Percentiles rank a stretch among this genome's conserved stretches.
These are phyloP conservation scores for Drosophila maculinotata DNA, from an alignment of 2,888 invertebrate species.

Conservation along the genomic window DNA sequence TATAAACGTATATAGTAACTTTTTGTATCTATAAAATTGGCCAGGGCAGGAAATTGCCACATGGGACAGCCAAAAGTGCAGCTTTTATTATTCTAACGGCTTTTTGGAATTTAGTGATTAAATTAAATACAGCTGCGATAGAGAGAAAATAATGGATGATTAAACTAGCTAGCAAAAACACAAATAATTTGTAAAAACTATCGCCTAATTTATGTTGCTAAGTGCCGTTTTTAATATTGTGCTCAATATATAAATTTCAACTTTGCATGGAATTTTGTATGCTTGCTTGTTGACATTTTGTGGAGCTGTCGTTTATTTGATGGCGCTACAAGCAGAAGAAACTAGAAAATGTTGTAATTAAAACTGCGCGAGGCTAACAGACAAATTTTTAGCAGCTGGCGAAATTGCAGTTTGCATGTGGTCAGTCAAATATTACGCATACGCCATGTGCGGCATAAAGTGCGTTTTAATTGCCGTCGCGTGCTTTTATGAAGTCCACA, in stretches of 20 bases:
- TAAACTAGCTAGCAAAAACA: background rate
- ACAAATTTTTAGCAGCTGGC: conserved; percentile 36
- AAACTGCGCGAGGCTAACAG: conserved; percentile 55
- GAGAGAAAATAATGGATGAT: background rate
- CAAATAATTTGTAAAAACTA: background rate
- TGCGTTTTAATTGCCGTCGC: conserved; percentile 69
- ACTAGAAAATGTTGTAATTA: conserved; percentile 56
- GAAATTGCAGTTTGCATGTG: conserved; percentile 28
- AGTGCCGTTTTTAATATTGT: conserved; percentile 2
- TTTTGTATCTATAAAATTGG: conserved; percentile 41
- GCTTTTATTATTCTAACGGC: conserved; percentile 27
- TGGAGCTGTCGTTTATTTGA: conserved; percentile 24
- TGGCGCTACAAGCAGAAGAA: conserved; percentile 7
- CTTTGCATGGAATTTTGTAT: conserved; percentile 28
- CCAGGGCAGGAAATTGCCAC: conserved; percentile 27
- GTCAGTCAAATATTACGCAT: conserved; percentile 60
- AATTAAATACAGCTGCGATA: conserved; percentile 15
- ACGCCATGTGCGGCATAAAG: conserved; percentile 58
- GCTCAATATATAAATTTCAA: conserved; percentile 6
- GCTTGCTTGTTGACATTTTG: conserved; percentile 21
- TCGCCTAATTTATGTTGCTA: background rate
- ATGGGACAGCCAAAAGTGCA: conserved; percentile 24
- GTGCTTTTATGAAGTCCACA: conserved; percentile 64
- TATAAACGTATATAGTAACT: background rate
- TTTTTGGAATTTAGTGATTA: conserved; percentile 12